Conservation (phyloP, 2,888 invertebrate genomes). For the Ethmia dodecea region DNA sequence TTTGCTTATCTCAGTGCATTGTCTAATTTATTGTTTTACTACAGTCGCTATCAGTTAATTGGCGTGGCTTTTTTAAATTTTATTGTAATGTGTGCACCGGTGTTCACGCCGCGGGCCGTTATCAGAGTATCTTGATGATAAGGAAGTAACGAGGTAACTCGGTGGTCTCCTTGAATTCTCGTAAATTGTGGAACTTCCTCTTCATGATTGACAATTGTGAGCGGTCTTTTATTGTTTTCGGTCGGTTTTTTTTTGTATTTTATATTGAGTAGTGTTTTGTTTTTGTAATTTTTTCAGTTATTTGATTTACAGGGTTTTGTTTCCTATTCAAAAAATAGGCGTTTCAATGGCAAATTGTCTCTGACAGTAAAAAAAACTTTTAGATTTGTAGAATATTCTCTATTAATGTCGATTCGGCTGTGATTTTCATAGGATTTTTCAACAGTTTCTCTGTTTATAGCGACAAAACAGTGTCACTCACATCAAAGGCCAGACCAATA, state of each 20-base stretch:
- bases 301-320: too few relatives aligned
- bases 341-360: too few relatives aligned
- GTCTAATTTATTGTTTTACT: slow-evolving; percentile 41
- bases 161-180: slow-evolving; percentile 35
- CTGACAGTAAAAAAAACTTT: too few relatives aligned
- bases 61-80: slow-evolving; percentile 21
- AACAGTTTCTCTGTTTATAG: too few relatives aligned
- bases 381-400: too few relatives aligned
- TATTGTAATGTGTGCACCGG: slow-evolving; percentile 17
- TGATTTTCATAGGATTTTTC: too few relatives aligned
- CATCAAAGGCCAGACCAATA: too few relatives aligned
- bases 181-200: slow-evolving; percentile 27
- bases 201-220: slow-evolving; percentile 20
- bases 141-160: slow-evolving; percentile 34
- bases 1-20: slow-evolving; percentile 35
- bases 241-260: slow-evolving; percentile 20
- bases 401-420: too few relatives aligned
- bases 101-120: slow-evolving; percentile 18
- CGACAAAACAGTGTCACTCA: too few relatives aligned
- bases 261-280: not conserved
- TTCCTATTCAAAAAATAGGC: too few relatives aligned
- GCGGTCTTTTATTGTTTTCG: slow-evolving; percentile 16
- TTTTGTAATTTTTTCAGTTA: too few relatives aligned
- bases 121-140: slow-evolving; percentile 25
- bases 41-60: slow-evolving; percentile 33